Evolutionary conservation across 1,140 invertebrate genomes (phyloP), one percentile per base, ranked within the genome.

Genomic region (Onthophagus taurus): DNA sequence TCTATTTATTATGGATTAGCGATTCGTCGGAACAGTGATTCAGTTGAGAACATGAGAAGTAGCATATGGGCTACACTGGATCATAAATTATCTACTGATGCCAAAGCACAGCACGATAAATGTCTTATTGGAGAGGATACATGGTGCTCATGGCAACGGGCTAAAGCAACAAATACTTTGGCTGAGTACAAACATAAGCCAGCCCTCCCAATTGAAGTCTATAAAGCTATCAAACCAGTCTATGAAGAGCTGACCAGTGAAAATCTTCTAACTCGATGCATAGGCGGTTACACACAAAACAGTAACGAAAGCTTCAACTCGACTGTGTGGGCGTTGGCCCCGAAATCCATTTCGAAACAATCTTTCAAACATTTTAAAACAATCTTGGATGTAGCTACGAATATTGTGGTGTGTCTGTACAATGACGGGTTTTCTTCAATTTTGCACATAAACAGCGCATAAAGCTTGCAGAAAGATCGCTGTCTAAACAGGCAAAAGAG

Each of bases 61-160:
- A 57, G 54, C 16, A 53, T 64, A 16, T 57, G 52, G 58, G 53
- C 55, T 38, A 55, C 53, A 16, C 60, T 38, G 45, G 52, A 56
- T 49, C 59, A 65, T 39, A 50, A 56, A 13, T 44, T 45, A 24
- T 65, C 57, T 20, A 59, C 58, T 31, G 53, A 61, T 42, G 43
- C 52, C 29, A 48, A 57, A 24, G 56, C 56, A 7, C 29, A 47
- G 20, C 57, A 60, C 38, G 23, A 37, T 14, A 45, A 52, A 33
- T 59, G 57, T 41, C 51, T 54, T 39, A 23, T 21, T 31, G 55
- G 50, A 29, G 42, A 30, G 23, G 50, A 53, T 18, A 42, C 31
- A 14, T 61, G 57, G 55, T 60, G 54, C 31, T n/a, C n/a, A 11
- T 57, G 37, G 21, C 19, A 39, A 21, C 5, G 33, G 31, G 48